Evolutionary conservation across 2,797 vertebrate species (phyloP).

Genomic region (Micromesistius poutassou): DNA sequence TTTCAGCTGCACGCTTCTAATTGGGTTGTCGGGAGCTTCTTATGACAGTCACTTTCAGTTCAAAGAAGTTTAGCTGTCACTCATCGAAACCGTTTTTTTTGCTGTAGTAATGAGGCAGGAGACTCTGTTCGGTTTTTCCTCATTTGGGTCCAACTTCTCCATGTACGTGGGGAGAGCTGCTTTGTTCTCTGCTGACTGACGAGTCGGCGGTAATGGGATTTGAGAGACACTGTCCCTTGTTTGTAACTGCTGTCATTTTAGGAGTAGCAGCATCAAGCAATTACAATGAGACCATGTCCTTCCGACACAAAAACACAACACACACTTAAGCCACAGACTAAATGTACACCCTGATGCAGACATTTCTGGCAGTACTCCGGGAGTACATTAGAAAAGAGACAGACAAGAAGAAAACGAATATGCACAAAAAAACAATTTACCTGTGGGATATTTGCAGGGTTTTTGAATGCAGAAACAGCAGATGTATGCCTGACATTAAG

Average conservation of each 20-base stretch:
- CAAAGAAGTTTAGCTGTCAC: conserved; percentile 41
- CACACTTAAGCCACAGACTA: background rate
- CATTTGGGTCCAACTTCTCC: conserved; percentile 29
- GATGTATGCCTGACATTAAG: background rate
- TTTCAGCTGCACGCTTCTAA: conserved; percentile 55
- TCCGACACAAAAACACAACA: conserved; percentile 20
- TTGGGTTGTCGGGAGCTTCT: conserved; percentile 48
- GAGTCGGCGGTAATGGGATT: conserved; percentile 30
- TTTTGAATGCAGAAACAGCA: background rate
- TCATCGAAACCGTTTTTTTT: conserved; percentile 25
- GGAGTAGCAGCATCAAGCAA: conserved; percentile 44
- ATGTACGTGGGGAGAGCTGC: conserved; percentile 25
- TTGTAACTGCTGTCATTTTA: conserved; percentile 52
- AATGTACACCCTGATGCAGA: background rate
- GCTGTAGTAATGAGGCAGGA: conserved; percentile 45
- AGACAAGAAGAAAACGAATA: background rate
- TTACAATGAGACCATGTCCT: conserved; percentile 23
- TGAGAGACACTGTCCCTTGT: conserved; percentile 43
- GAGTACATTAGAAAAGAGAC: background rate
- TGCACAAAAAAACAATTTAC: background rate
- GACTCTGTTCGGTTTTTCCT: conserved; percentile 31
- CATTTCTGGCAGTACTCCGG: too few relatives aligned
- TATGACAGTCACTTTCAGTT: conserved; percentile 48
- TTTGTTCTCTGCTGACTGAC: conserved; percentile 35
- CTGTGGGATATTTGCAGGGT: background rate